Percentiles rank a stretch among this genome's conserved stretches.
These are phyloP conservation scores for Branchellion lobata DNA, from an alignment of 2,888 invertebrate genomes.

Conservation along the genomic window DNA sequence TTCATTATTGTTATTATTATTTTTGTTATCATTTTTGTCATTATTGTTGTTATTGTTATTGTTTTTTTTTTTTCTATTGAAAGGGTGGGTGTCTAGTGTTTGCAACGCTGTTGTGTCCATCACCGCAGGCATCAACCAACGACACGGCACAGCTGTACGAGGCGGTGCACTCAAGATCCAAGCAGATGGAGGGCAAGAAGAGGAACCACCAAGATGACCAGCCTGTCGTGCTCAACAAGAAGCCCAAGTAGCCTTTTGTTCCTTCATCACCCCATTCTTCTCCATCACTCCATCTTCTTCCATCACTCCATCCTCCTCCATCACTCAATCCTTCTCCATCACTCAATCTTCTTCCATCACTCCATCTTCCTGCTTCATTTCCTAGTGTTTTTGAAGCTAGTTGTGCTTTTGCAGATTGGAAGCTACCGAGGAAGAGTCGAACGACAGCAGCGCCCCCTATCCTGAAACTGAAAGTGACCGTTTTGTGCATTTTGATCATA, in stretches of 20 bases:
- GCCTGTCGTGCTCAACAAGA: neutral
- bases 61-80: too few species aligned
- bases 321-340: too few species aligned
- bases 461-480: slow-evolving; percentile 60
- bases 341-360: too few species aligned
- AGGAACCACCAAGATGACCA: neutral
- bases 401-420: slow-evolving; percentile 15
- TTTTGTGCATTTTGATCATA: neutral
- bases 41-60: too few species aligned
- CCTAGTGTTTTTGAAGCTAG: slow-evolving; percentile 12
- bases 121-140: slow-evolving; percentile 69
- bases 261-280: neutral
- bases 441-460: slow-evolving; percentile 55
- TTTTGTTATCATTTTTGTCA: too few species aligned
- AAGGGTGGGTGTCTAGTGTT: too few species aligned
- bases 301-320: too few species aligned
- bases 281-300: neutral
- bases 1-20: too few species aligned
- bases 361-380: too few species aligned
- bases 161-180: slow-evolving; percentile 67
- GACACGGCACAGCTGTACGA: slow-evolving; percentile 71
- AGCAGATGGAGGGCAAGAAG: slow-evolving; percentile 49
- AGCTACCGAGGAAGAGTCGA: slow-evolving; percentile 51
- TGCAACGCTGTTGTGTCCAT: neutral
- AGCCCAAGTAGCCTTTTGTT: neutral